phyloP scores from a whole-genome alignment of 1,140 invertebrate genomes.

The Alviniconcha marisindica region DNA sequence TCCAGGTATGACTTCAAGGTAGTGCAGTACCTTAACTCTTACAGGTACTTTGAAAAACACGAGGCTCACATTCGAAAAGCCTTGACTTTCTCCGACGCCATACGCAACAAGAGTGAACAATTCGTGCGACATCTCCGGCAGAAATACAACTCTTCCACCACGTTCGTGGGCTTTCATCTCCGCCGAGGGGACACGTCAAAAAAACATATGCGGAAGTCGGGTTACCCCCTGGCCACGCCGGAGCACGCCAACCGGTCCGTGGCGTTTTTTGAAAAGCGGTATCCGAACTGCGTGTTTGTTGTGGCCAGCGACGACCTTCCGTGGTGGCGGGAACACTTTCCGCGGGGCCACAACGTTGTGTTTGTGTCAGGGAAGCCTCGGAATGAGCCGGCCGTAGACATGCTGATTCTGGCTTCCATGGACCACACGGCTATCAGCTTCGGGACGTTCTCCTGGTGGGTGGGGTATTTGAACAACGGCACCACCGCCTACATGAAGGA shows the following conservation, averaged over 20 bases:
- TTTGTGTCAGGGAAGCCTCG: conserved; percentile 32
- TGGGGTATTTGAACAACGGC: conserved; percentile 59
- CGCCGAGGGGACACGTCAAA: conserved; percentile 58
- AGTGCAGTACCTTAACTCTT: conserved; percentile 56
- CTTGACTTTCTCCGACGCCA: conserved; percentile 50
- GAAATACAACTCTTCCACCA: conserved; percentile 21
- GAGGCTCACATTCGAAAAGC: conserved; percentile 46
- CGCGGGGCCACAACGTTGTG: conserved; percentile 13
- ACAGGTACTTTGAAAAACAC: conserved; percentile 60
- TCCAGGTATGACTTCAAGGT: conserved; percentile 42
- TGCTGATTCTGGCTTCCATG: conserved; percentile 49
- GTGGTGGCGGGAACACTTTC: conserved; percentile 48
- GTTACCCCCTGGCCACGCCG: conserved; percentile 44
- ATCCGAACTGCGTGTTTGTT: conserved; percentile 49
- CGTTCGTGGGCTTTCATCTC: conserved; percentile 63
- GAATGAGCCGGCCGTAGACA: conserved; percentile 60
- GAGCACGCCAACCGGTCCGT: conserved; percentile 55
- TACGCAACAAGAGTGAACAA: conserved; percentile 39
- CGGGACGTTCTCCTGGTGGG: conserved; percentile 65
- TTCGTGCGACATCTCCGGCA: conserved; percentile 28
- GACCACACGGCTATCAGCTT: conserved; percentile 61
- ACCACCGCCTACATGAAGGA: conserved; percentile 56
- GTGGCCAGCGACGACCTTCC: conserved; percentile 54
- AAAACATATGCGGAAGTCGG: conserved; percentile 19
- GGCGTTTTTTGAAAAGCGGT: conserved; percentile 44